Percentiles rank a stretch among this genome's conserved stretches.
Conservation (phyloP, 2,113 vertebrate genomes). For the Mola mola region DNA sequence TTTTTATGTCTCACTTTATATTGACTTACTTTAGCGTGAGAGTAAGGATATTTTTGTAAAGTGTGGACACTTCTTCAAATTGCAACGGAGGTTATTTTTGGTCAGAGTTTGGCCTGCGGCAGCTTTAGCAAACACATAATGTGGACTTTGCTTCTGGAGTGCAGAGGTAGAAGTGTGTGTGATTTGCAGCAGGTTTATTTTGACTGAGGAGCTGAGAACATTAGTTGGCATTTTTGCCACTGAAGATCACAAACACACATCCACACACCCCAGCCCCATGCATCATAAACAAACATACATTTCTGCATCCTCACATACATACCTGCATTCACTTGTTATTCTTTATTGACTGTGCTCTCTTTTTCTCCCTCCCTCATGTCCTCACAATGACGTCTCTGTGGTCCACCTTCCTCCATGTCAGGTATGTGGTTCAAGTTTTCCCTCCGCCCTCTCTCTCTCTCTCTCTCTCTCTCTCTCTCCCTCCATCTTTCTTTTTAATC, state of each 20-base stretch:
- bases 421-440: conserved; percentile 61
- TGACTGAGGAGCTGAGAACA: conserved; percentile 32
- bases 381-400: conserved; percentile 4
- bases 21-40: no score
- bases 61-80: not conserved
- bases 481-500: conserved; percentile 19
- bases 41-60: not conserved
- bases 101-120: no score
- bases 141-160: no score
- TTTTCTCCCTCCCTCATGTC: conserved; percentile 29
- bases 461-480: not conserved
- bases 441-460: not conserved
- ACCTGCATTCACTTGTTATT: conserved; percentile 19
- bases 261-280: conserved; percentile 8
- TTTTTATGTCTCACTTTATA: not conserved
- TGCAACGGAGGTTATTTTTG: no score
- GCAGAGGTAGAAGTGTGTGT: conserved; percentile 15
- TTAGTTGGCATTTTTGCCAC: conserved; percentile 36
- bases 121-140: no score
- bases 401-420: conserved; percentile 35
- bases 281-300: conserved; percentile 5
- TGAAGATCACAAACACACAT: conserved; percentile 14
- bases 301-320: conserved; percentile 29
- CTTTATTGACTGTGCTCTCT: conserved; percentile 18
- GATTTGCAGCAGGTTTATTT: conserved; percentile 51